Evolutionary conservation across 2,888 invertebrate genomes (phyloP).

Genomic region (Acronicta aceris): DNA sequence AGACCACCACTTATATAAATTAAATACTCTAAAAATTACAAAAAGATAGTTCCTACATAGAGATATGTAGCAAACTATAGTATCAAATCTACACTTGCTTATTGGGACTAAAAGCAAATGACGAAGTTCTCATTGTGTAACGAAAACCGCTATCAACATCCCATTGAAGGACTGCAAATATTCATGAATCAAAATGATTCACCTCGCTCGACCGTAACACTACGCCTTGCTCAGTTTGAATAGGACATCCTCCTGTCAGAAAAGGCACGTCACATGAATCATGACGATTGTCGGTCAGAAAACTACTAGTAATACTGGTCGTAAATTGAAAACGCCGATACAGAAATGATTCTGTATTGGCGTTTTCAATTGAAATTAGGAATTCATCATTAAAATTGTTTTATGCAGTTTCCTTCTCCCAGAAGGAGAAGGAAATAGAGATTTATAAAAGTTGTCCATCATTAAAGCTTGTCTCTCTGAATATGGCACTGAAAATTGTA

Average conservation of each 20-base stretch:
- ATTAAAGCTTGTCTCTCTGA: too few relatives aligned
- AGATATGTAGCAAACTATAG: too few relatives aligned
- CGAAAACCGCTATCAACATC: background rate
- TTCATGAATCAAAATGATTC: conserved; percentile 41
- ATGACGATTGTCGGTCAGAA: conserved; percentile 24
- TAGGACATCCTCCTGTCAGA: conserved; percentile 10
- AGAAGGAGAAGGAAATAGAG: background rate
- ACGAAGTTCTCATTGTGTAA: background rate
- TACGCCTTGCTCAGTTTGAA: conserved; percentile 16
- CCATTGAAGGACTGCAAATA: conserved; percentile 27
- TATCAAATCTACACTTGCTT: too few relatives aligned
- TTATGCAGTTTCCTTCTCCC: background rate
- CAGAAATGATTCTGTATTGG: background rate
- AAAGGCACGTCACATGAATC: conserved; percentile 20
- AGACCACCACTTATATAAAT: too few relatives aligned
- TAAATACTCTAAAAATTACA: too few relatives aligned
- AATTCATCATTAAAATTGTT: background rate
- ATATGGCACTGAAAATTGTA: too few relatives aligned
- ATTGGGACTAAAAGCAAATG: background rate
- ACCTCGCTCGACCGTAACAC: conserved; percentile 22
- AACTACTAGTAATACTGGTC: conserved; percentile 10
- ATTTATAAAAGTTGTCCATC: too few relatives aligned
- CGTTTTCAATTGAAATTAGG: too few relatives aligned
- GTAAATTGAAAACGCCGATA: too few relatives aligned
- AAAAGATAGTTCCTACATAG: too few relatives aligned